Conservation (phyloP, 2,797 vertebrate species). For the Hippopotamyrus pictus region DNA sequence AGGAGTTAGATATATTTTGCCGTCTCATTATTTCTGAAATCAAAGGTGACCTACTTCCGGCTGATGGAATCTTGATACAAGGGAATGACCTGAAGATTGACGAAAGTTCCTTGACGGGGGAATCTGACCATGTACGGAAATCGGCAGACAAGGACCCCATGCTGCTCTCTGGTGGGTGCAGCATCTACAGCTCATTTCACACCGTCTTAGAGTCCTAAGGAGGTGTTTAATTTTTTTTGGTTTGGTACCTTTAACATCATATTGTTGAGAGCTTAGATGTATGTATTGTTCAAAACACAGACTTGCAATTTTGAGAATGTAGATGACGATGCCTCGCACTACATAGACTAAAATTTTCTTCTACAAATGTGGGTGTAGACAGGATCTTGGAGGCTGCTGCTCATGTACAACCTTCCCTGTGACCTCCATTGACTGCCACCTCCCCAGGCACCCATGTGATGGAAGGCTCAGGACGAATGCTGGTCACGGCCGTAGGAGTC, state of each 20-base stretch:
- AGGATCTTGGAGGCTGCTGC: not conserved
- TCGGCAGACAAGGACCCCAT: constrained; percentile 84
- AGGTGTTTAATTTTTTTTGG: not conserved
- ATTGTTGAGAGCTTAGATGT: not conserved
- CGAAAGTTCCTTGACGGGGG: constrained; percentile 92
- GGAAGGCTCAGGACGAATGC: constrained; percentile 90
- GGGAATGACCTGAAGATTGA: constrained; percentile 95
- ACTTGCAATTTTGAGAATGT: not conserved
- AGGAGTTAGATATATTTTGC: constrained; percentile 26
- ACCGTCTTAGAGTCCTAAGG: not conserved
- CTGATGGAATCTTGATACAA: constrained; percentile 89
- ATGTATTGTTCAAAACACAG: not conserved
- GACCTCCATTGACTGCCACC: not conserved
- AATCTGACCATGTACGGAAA: constrained; percentile 96
- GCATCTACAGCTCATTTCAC: not conserved
- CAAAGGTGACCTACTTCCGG: constrained; percentile 90
- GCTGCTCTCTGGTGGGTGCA: constrained; percentile 82
- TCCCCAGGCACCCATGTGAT: constrained; percentile 90
- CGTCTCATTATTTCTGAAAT: not conserved
- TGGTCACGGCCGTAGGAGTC: constrained; percentile 90
- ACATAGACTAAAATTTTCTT: not conserved
- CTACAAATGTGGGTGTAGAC: not conserved
- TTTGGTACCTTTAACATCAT: not conserved
- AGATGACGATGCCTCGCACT: not conserved
- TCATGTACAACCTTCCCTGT: not conserved